phyloP scores from a whole-genome alignment of 1,140 invertebrate species.

The Conus betulinus region DNA sequence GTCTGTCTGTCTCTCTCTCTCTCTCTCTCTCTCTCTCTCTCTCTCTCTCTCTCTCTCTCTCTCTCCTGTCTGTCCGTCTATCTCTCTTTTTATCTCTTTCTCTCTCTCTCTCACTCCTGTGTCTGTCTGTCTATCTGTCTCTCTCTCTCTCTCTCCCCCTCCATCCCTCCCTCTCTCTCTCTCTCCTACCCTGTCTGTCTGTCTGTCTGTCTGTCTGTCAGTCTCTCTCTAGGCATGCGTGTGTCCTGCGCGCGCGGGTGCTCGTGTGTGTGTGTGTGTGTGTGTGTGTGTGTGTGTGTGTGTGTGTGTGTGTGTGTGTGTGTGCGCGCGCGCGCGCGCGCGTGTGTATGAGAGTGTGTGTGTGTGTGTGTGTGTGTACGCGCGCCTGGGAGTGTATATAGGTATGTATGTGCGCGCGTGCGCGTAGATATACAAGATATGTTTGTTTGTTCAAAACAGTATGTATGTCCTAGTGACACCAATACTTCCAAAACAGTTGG shows the following conservation, averaged over 20 bases:
- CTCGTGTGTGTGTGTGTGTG: too few species aligned
- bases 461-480: too few species aligned
- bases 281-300: too few species aligned
- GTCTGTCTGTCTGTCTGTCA: neutral
- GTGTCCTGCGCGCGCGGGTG: too few species aligned
- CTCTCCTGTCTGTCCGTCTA: neutral
- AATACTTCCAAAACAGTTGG: neutral
- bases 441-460: too few species aligned
- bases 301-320: too few species aligned
- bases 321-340: too few species aligned
- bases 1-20: neutral
- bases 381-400: too few species aligned
- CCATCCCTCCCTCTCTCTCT: neutral
- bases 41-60: neutral
- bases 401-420: too few species aligned
- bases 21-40: neutral
- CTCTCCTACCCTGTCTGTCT: neutral
- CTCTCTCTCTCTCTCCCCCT: constrained; percentile 17
- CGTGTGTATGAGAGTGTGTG: too few species aligned
- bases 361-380: too few species aligned
- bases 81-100: neutral
- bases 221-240: neutral
- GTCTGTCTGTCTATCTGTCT: neutral
- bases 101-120: neutral
- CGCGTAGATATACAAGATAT: too few species aligned